Conservation (phyloP, 2,113 vertebrate genomes). For the Gallinago undulata region DNA sequence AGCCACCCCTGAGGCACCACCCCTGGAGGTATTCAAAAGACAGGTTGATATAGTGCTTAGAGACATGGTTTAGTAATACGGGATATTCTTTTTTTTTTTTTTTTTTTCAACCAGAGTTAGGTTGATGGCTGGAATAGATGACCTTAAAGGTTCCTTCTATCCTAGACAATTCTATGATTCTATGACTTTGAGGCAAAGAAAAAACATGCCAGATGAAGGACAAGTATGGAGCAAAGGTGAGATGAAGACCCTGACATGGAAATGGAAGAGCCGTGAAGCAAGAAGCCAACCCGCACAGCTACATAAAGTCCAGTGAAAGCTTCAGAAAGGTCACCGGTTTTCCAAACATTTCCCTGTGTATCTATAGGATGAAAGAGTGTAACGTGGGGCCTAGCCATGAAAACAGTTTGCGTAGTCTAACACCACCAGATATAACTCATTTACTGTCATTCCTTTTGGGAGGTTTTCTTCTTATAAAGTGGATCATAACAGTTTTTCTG, state of each 20-base stretch:
- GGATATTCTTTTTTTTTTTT: too few species aligned
- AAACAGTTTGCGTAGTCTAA: not conserved
- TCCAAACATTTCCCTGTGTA: not conserved
- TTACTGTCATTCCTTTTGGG: not conserved
- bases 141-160: too few species aligned
- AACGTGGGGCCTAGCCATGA: not conserved
- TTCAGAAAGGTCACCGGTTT: slow-evolving; percentile 7
- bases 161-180: too few species aligned
- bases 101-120: too few species aligned
- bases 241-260: not conserved
- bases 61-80: too few species aligned
- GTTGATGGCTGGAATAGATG: too few species aligned
- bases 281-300: slow-evolving; percentile 13
- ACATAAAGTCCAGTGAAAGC: not conserved
- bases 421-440: not conserved
- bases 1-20: too few species aligned
- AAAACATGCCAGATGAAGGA: slow-evolving; percentile 7
- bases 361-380: not conserved
- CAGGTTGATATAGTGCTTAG: too few species aligned
- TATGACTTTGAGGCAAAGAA: not conserved
- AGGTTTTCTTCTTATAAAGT: not conserved
- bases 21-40: too few species aligned
- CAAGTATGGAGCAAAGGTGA: not conserved
- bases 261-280: not conserved
- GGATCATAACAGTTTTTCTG: not conserved